These are phyloP conservation scores for Catagonus wagneri DNA, from an alignment of 2,113 vertebrate genomes.

Conservation along the genomic window DNA sequence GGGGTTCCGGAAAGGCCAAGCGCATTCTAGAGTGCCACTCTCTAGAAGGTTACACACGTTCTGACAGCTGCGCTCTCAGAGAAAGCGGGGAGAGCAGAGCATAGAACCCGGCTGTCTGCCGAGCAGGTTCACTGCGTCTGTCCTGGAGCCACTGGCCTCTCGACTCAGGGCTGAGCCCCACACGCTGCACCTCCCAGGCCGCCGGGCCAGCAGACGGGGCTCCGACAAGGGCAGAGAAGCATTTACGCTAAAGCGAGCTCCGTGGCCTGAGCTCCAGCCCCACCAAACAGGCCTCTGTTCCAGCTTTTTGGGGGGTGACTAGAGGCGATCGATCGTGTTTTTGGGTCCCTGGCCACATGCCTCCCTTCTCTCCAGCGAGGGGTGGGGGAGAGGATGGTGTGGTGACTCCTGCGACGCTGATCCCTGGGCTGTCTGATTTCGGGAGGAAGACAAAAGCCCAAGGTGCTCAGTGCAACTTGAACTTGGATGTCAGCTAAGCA, in stretches of 20 bases:
- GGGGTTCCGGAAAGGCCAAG: rapidly evolving
- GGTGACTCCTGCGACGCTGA: too few relatives aligned
- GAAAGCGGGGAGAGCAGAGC: rapidly evolving
- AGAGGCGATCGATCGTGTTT: not conserved
- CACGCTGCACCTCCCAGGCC: too few relatives aligned
- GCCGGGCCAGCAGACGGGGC: not conserved
- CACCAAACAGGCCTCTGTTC: not conserved
- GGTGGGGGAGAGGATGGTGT: too few relatives aligned
- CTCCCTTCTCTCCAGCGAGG: not conserved
- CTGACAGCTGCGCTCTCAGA: not conserved
- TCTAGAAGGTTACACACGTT: rapidly evolving
- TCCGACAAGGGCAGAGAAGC: not conserved
- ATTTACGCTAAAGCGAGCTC: too few relatives aligned
- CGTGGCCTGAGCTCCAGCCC: not conserved
- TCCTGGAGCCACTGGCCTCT: not conserved
- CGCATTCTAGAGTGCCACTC: not conserved
- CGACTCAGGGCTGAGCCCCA: not conserved
- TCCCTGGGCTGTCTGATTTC: not conserved
- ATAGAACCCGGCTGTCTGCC: too few relatives aligned
- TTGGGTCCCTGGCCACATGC: too few relatives aligned
- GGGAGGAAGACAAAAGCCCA: not conserved
- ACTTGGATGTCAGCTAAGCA: not conserved
- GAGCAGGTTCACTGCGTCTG: not conserved
- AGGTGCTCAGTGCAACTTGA: not conserved
- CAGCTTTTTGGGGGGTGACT: not conserved